Evolutionary conservation across 2,888 invertebrate species (phyloP).

Genomic region (Noctua comes): DNA sequence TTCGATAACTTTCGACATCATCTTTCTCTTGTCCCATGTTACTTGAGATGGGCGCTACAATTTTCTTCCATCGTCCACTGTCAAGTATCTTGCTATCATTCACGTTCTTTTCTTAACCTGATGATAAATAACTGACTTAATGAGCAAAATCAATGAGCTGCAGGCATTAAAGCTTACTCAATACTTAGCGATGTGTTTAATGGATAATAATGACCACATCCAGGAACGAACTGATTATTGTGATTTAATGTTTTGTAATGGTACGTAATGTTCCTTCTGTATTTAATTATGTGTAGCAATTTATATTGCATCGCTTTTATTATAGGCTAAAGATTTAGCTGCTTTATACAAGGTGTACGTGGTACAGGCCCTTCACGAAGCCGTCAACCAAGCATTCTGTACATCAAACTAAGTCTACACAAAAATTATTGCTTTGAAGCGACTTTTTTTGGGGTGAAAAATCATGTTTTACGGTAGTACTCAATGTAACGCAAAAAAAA

Average conservation of each 20-base stretch:
- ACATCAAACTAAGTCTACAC: too few relatives aligned
- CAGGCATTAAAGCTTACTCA: constrained; percentile 19
- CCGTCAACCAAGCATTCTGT: too few relatives aligned
- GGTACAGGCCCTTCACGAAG: too few relatives aligned
- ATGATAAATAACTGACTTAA: not conserved
- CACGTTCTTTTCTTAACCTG: not conserved
- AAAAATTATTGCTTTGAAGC: too few relatives aligned
- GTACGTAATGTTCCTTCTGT: not conserved
- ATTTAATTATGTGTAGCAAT: constrained; percentile 10
- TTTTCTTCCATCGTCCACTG: not conserved
- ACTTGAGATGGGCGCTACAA: too few relatives aligned
- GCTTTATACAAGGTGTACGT: not conserved
- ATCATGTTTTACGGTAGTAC: too few relatives aligned
- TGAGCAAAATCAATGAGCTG: constrained; percentile 8
- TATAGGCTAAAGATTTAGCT: not conserved
- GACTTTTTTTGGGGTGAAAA: too few relatives aligned
- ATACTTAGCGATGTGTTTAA: constrained; percentile 7
- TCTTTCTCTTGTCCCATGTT: too few relatives aligned
- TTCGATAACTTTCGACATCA: too few relatives aligned
- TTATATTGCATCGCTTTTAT: not conserved
- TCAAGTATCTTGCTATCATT: not conserved
- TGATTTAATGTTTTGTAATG: constrained; percentile 15
- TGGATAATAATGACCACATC: constrained; percentile 21
- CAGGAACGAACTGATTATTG: constrained; percentile 15
- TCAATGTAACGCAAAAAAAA: too few relatives aligned